Base-by-base conservation (phyloP, 2,113 vertebrate genomes). In the rabbit (Oryctolagus cuniculus) region DNA sequence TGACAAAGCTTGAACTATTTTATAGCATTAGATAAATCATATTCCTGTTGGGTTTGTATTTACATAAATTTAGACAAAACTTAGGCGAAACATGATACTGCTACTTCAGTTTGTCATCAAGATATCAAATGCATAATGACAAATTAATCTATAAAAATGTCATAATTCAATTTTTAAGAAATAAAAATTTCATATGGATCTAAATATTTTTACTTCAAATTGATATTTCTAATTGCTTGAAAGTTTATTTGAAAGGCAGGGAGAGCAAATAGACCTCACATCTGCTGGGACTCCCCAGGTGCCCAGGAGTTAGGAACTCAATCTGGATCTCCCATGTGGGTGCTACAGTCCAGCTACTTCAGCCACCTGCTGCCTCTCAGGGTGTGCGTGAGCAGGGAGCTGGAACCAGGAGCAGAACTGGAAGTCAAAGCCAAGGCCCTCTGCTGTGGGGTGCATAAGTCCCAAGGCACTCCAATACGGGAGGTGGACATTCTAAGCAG, bases 151-250 rank as follows among this genome's bases (percentile, higher is more conserved):
- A 44, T 44, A 63, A 61, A 87, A 53, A 80, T 66, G 90, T 77
- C 44, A 36, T 89, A 93, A 78, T 81, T 53, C 70, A 72, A 5
- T 70, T 75, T 93, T 80, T n/a, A 87, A 53, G 22, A 92, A 92
- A 81, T 61, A 70, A 95, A 73, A 51, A 31, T 29, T 70, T 86
- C 36, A 80, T 11, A 36, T 58, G 51, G 58, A 91, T 67, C 86
- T 91, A 84, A 64, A 79, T 90, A 77, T 38, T 79, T 92, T 74
- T 78, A 44, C 81, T 95, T 74, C 78, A 87, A 92, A 53, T 1
- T 73, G 3, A 21, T 87, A 72, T 89, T 95, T 7, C 22, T 83
- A 27, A 67, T 73, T 95, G 4, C 6, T 72, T 82, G 78, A 13
- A 55, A 88, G 58, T 58, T 58, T 58, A 58, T 19, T 58, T 58